Percentiles rank a stretch among this genome's conserved stretches.
Conservation (phyloP, 2,888 invertebrate genomes). For the Lamellibrachia satsuma region DNA sequence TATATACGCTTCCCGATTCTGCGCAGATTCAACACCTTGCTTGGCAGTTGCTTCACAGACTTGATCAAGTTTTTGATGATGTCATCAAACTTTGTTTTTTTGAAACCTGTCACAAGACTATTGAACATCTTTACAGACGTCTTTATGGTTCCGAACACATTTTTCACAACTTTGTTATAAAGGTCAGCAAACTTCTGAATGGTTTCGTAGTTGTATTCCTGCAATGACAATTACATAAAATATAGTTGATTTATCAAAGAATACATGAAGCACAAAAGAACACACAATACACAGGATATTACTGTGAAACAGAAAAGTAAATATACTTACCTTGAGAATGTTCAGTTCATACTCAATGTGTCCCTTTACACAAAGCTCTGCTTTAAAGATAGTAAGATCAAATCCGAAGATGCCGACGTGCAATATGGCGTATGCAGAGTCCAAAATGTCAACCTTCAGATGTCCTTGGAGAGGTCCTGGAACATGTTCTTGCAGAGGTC, state of each 20-base stretch:
- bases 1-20: neutral
- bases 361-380: neutral
- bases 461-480: neutral
- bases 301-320: neutral
- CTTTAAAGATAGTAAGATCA: neutral
- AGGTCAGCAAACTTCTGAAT: neutral
- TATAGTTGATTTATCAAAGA: neutral
- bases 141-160: neutral
- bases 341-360: neutral
- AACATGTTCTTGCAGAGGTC: neutral
- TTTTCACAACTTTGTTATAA: neutral
- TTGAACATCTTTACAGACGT: neutral
- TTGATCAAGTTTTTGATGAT: neutral
- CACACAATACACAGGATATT: neutral
- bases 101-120: constrained; percentile 1
- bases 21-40: constrained; percentile 14
- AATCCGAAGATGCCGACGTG: neutral
- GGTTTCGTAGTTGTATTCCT: neutral
- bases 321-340: neutral
- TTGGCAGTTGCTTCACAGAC: constrained; percentile 20
- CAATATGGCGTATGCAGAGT: neutral
- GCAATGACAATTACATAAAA: neutral
- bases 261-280: too few species aligned
- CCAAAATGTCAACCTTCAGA: neutral
- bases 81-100: constrained; percentile 3